Conservation (phyloP, 2,113 vertebrate species). For the Pseudois nayaur region DNA sequence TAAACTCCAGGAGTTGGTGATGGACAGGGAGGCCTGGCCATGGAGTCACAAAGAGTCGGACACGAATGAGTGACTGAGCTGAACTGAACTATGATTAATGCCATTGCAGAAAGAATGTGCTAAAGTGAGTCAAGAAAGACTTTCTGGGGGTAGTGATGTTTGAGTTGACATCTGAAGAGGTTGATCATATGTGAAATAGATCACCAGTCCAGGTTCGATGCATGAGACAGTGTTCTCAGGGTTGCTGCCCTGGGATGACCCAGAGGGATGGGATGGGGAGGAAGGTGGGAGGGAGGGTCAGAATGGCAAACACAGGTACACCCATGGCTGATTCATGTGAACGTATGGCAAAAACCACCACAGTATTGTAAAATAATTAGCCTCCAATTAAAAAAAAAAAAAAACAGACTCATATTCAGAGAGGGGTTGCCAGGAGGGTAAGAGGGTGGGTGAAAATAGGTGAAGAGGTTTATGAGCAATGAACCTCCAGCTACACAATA, state of each 20-base stretch:
- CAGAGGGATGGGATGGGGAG: not conserved
- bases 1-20: not conserved
- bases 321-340: not conserved
- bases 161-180: not conserved
- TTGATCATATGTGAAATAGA: not conserved
- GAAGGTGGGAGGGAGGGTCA: not conserved
- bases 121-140: not conserved
- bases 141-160: not conserved
- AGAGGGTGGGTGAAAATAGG: not conserved
- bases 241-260: not conserved
- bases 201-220: not conserved
- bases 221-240: not conserved
- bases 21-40: not conserved
- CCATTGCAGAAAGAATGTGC: not conserved
- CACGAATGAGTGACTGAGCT: rapidly evolving
- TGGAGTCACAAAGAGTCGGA: not conserved
- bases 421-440: not conserved
- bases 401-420: not conserved
- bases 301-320: not conserved
- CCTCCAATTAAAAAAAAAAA: not conserved
- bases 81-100: not conserved
- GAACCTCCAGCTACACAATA: not conserved
- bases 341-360: not conserved
- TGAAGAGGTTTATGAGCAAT: not conserved
- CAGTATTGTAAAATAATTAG: not conserved